Conservation (phyloP, 2,888 invertebrate genomes). For the Mechanitis messenoides region DNA sequence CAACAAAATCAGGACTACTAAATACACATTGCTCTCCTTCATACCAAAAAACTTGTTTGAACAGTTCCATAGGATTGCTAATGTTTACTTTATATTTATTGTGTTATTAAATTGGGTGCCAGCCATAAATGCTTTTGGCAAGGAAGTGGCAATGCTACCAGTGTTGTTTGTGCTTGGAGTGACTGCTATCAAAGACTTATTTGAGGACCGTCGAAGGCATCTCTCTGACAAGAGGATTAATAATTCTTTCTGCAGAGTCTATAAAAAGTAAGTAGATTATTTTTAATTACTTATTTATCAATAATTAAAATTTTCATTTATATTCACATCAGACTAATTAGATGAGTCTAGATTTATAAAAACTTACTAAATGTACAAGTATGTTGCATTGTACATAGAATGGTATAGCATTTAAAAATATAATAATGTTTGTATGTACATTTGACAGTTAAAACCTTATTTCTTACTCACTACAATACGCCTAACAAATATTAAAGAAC, state of each 20-base stretch:
- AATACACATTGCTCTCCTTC: slow-evolving; percentile 95
- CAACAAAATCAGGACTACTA: slow-evolving; percentile 94
- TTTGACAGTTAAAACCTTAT: not conserved
- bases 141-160: slow-evolving; percentile 96
- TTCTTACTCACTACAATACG: not conserved
- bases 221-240: slow-evolving; percentile 96
- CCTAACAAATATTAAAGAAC: too few species aligned
- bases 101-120: slow-evolving; percentile 98
- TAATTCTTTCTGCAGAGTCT: slow-evolving; percentile 93
- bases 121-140: slow-evolving; percentile 94
- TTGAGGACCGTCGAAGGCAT: slow-evolving; percentile 93
- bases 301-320: not conserved
- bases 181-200: slow-evolving; percentile 95
- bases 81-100: slow-evolving; percentile 98
- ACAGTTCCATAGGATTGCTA: slow-evolving; percentile 98
- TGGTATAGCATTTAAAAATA: not conserved
- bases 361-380: not conserved
- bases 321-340: too few species aligned
- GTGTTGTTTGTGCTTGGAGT: slow-evolving; percentile 95
- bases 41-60: slow-evolving; percentile 96
- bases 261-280: slow-evolving; percentile 82
- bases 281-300: not conserved
- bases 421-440: too few species aligned
- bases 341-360: not conserved
- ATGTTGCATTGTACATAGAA: not conserved